phyloP scores from a whole-genome alignment of 2,888 invertebrate genomes.

The Drosophila mettleri region DNA sequence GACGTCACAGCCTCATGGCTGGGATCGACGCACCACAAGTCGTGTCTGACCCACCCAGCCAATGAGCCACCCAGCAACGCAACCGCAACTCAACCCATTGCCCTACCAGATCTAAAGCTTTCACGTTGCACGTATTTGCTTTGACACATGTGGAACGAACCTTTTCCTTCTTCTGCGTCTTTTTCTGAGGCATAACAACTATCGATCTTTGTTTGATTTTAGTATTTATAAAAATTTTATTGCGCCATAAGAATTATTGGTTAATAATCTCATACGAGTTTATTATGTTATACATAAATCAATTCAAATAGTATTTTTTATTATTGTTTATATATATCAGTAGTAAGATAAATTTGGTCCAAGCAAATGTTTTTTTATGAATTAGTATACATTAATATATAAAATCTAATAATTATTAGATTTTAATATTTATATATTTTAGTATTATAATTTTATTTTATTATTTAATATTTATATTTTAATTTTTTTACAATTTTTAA shows the following conservation, averaged over 20 bases:
- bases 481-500: too few species aligned
- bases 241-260: neutral
- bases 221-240: neutral
- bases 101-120: conserved; percentile 19
- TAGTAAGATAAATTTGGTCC: neutral
- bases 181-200: neutral
- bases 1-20: conserved; percentile 60
- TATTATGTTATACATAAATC: neutral
- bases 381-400: too few species aligned
- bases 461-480: too few species aligned
- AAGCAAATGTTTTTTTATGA: too few species aligned
- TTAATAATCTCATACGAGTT: neutral
- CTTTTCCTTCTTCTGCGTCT: too few species aligned
- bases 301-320: neutral
- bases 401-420: too few species aligned
- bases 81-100: conserved; percentile 7
- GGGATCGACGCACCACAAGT: conserved; percentile 8
- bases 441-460: too few species aligned
- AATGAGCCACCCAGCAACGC: conserved; percentile 9
- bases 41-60: conserved; percentile 36
- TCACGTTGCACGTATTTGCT: conserved; percentile 27
- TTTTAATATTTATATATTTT: too few species aligned
- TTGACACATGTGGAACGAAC: conserved; percentile 21
- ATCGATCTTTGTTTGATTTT: neutral
- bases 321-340: neutral